Evolutionary conservation across 2,113 vertebrate genomes (phyloP), one percentile per base, ranked within the genome.

Genomic region (Dicrurus megarhynchus): DNA sequence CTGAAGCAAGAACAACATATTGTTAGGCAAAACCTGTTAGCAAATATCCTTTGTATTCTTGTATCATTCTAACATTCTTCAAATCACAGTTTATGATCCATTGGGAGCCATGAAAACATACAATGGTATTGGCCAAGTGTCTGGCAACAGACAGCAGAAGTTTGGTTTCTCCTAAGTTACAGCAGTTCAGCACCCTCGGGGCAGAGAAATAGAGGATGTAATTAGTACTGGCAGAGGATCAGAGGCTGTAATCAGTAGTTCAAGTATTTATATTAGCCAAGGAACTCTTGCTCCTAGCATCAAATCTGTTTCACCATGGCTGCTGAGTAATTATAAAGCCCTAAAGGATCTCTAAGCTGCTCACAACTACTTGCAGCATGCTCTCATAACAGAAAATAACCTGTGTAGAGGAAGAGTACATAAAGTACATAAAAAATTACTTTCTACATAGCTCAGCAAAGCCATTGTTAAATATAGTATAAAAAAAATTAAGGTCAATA

Each of bases 231-330:
- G 75, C 79, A 94, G 30, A 95, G 30, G 47, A 94, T 79, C 74
- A 92, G 65, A 70, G 56, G 21, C 55, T 82, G 23, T 59, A 92
- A 92, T 88, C 67, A 84, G 68, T 27, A 84, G 68, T 69, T 89
- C 53, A 77, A 81, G 73, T 81, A 49, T 82, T 91, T 91, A 53
- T 71, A 84, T 87, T 68, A 91, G 63, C 82, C 74, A 84, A 87
- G 69, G 59, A 95, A 76, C 68, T 87, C 68, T 77, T 50, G 81
- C 91, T 91, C 84, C 63, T 84, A 84, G 63, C 85, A 93, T 91
- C 49, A 76, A 89, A 93, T 89, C 77, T 87, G 67, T 80, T 96
- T 68, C 23, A 7, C 57, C 26, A 41, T 37, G 41, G 49, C 69
- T 90, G 59, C 23, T n/a, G 53, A 81, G 49, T 55, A 87, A 90